Percentiles rank a stretch among this genome's conserved stretches.
phyloP scores from a whole-genome alignment of 2,888 invertebrate genomes.

The Lacanobia wlatinum region DNA sequence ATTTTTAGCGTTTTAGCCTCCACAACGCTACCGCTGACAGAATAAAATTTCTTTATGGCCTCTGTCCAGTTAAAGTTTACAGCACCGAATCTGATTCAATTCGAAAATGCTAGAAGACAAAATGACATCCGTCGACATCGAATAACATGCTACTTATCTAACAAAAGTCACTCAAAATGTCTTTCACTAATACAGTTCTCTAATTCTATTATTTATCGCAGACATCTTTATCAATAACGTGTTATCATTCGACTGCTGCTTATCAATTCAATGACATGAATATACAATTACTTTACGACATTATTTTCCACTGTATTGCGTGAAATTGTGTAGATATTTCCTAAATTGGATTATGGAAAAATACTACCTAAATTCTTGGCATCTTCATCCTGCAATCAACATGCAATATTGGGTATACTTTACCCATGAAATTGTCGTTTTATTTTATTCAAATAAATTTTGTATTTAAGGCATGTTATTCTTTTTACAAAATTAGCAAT shows the following conservation, averaged over 20 bases:
- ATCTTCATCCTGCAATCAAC: too few species aligned
- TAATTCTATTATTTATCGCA: conserved; percentile 46
- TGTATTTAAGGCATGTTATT: too few species aligned
- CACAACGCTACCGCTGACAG: too few species aligned
- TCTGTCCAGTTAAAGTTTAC: too few species aligned
- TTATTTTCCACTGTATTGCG: conserved; percentile 47
- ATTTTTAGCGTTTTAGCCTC: too few species aligned
- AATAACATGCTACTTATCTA: conserved; percentile 31
- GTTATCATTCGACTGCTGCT: conserved; percentile 42
- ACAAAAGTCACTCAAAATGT: conserved; percentile 35
- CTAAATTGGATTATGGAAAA: not conserved
- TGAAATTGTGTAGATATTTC: conserved; percentile 24
- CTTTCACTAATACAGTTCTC: conserved; percentile 41
- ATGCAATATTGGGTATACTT: too few species aligned
- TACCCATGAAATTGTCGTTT: too few species aligned
- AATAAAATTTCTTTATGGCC: too few species aligned
- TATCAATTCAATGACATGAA: conserved; percentile 58
- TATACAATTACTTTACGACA: conserved; percentile 45
- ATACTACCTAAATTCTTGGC: not conserved
- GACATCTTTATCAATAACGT: conserved; percentile 53
- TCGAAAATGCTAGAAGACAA: not conserved
- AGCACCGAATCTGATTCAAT: too few species aligned
- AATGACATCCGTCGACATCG: not conserved
- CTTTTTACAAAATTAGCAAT: not conserved
- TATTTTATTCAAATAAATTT: too few species aligned